Conservation (phyloP, 2,797 vertebrate genomes). For the Gymnothorax reevesii region DNA sequence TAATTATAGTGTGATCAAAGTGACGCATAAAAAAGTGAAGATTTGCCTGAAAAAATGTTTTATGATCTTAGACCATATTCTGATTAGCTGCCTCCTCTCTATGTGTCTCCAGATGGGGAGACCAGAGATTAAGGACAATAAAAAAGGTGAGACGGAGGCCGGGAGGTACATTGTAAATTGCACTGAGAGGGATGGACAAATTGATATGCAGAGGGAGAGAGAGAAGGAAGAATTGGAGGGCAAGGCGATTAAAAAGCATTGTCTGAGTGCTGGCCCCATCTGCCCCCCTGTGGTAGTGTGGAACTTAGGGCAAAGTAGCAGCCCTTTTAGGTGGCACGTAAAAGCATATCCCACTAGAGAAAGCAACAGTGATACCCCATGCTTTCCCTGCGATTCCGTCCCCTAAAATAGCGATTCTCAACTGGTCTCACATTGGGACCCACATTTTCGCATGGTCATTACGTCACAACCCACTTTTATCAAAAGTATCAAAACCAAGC, state of each 20-base stretch:
- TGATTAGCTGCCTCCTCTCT: too few relatives aligned
- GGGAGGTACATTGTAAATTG: background rate
- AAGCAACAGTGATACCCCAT: constrained; percentile 67
- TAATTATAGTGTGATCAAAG: too few relatives aligned
- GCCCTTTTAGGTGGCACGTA: constrained; percentile 27
- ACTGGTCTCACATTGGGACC: too few relatives aligned
- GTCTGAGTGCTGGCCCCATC: too few relatives aligned
- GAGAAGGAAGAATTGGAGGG: background rate
- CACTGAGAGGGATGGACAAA: background rate
- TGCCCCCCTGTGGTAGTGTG: background rate
- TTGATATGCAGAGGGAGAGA: background rate
- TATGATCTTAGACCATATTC: too few relatives aligned
- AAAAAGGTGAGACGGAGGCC: background rate
- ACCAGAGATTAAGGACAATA: background rate
- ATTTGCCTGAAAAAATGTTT: too few relatives aligned
- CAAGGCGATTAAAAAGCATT: background rate
- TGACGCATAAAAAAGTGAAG: too few relatives aligned
- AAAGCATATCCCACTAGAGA: constrained; percentile 71
- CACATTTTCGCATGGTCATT: too few relatives aligned
- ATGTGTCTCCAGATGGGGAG: background rate
- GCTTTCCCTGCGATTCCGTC: constrained; percentile 56
- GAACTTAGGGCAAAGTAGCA: background rate
- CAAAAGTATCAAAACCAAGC: too few relatives aligned
- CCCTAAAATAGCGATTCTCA: too few relatives aligned
- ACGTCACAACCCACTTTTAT: too few relatives aligned